These are phyloP conservation scores for Epinephelus lanceolatus DNA, from an alignment of 2,113 vertebrate genomes.

Conservation along the genomic window DNA sequence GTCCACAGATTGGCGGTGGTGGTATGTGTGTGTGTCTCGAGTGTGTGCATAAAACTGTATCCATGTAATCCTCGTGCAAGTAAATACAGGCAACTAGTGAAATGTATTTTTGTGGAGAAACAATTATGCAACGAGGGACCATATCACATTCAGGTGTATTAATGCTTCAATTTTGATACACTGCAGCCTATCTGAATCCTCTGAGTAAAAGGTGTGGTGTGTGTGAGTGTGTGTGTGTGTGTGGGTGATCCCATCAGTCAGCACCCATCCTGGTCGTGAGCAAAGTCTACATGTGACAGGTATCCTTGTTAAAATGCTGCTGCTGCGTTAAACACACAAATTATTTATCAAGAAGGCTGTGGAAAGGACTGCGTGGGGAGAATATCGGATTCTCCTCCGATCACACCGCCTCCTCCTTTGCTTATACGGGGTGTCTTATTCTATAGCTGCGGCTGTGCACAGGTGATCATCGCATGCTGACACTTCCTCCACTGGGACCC, in stretches of 20 bases:
- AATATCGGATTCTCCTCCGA: conserved; percentile 73
- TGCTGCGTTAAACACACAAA: conserved; percentile 77
- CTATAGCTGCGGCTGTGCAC: conserved; percentile 45
- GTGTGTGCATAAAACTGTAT: not conserved
- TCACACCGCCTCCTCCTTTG: conserved; percentile 30
- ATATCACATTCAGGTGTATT: not conserved
- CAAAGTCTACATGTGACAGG: conserved; percentile 70
- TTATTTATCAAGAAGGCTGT: conserved; percentile 80
- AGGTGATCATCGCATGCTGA: conserved; percentile 49
- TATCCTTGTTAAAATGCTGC: conserved; percentile 80
- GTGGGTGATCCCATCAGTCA: conserved; percentile 39
- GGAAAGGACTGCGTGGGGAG: conserved; percentile 67
- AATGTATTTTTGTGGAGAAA: conserved; percentile 4
- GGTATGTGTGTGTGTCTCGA: not conserved
- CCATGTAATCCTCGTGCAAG: not conserved
- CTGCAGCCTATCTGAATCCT: conserved; percentile 3
- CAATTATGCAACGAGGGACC: not conserved
- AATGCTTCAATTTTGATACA: not conserved
- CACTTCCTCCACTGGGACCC: conserved; percentile 45
- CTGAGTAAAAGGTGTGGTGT: conserved; percentile 4
- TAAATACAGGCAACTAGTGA: not conserved
- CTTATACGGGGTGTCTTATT: conserved; percentile 41
- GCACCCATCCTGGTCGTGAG: conserved; percentile 38
- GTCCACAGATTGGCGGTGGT: conserved; percentile 32
- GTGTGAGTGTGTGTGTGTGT: conserved; percentile 22